Evolutionary conservation across 2,797 vertebrate species (phyloP), one percentile per base, ranked within the genome.

Genomic region (Centroberyx gerrardi): DNA sequence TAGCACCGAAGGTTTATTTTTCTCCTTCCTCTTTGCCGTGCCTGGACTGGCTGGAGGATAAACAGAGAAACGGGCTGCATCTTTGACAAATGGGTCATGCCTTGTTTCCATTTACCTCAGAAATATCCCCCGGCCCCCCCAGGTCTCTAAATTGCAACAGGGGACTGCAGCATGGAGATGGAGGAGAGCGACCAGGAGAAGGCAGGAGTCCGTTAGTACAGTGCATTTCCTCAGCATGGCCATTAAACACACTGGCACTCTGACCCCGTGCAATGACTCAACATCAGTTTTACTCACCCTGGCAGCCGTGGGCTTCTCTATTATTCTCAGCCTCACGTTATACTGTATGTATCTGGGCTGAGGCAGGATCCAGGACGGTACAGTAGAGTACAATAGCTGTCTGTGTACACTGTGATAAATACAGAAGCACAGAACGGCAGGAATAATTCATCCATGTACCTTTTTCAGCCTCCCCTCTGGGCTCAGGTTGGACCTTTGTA

Each of bases 191-290:
- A 63, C 28, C 29, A 68, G 28, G 46, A 49, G 18, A 63, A 48
- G 67, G 60, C 73, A 72, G 70, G 68, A 68, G 49, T 51, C 51
- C 64, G 76, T 79, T 71, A 65, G 29, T 62, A 66, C 65, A 75
- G 76, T 78, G 70, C 64, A 70, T 81, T 75, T 84, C 71, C 62
- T 68, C 74, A 78, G 72, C 62, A 31, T 74, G 62, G 63, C 69
- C 66, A 81, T 90, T 80, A 81, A 84, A 80, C 65, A 86, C 68
- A 68, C 70, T 67, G 68, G 27, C 77, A 70, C 73, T 72, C 75
- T 90, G 83, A 86, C 83, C 86, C 68, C 72, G 72, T 69, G 68
- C 81, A 79, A 75, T 91, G 90, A 93, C 69, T 91, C 87, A 87
- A 84, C 80, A 81, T 84, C 82, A 82, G 63, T 81, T 86, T 78